Evolutionary conservation across 2,888 invertebrate genomes (phyloP).

Genomic region (Cosmia pyralina): DNA sequence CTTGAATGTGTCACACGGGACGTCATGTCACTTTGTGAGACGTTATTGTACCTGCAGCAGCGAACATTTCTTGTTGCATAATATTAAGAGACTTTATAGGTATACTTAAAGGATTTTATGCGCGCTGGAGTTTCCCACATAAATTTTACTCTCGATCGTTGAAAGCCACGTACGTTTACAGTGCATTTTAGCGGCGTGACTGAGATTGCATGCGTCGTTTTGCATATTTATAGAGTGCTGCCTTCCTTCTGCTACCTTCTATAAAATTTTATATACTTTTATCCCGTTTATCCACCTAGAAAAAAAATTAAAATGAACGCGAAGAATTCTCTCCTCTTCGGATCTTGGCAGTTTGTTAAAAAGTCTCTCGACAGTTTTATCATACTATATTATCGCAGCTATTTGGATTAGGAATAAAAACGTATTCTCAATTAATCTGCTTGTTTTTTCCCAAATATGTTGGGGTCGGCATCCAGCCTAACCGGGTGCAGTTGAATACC

Average conservation of each 20-base stretch:
- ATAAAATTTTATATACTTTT: neutral
- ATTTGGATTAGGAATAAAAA: neutral
- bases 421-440: too few species aligned
- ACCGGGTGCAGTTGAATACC: too few species aligned
- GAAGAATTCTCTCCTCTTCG: neutral
- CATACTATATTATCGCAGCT: neutral
- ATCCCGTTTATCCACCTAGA: neutral
- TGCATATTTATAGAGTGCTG: slow-evolving; percentile 10
- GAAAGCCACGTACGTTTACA: slow-evolving; percentile 13
- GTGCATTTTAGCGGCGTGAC: slow-evolving; percentile 13
- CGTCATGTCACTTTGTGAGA: slow-evolving; percentile 8
- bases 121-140: neutral
- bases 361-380: neutral
- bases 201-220: slow-evolving; percentile 12
- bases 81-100: slow-evolving; percentile 22
- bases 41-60: slow-evolving; percentile 18
- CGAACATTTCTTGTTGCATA: slow-evolving; percentile 28
- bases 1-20: slow-evolving; percentile 23
- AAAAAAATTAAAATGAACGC: too few species aligned
- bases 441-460: too few species aligned
- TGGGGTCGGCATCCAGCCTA: too few species aligned
- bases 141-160: slow-evolving; percentile 12
- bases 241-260: neutral
- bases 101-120: slow-evolving; percentile 28
- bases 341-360: neutral